These are phyloP conservation scores for Ruditapes philippinarum DNA, from an alignment of 1,140 invertebrate species.

Conservation along the genomic window DNA sequence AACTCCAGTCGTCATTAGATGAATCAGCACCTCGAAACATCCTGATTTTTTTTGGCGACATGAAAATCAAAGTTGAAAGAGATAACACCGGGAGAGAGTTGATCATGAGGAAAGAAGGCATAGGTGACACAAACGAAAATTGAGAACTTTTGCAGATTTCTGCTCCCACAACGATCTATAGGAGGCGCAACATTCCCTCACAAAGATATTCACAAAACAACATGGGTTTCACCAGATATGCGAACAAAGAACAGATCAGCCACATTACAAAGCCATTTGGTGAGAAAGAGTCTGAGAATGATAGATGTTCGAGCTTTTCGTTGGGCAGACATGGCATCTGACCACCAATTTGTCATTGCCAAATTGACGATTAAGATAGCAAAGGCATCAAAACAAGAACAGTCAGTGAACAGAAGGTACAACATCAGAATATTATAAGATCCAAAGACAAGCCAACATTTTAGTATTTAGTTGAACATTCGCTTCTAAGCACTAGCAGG, in stretches of 20 bases:
- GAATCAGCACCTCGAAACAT: slow-evolving; percentile 53
- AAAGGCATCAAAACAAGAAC: background rate
- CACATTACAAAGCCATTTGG: slow-evolving; percentile 17
- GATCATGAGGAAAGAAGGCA: slow-evolving; percentile 60
- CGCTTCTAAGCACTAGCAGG: background rate
- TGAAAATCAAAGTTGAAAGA: slow-evolving; percentile 67
- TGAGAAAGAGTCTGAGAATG: background rate
- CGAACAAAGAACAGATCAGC: slow-evolving; percentile 43
- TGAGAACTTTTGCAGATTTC: slow-evolving; percentile 62
- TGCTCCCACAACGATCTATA: slow-evolving; percentile 70
- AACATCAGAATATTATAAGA: background rate
- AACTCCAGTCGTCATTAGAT: slow-evolving; percentile 61
- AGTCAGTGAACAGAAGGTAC: background rate
- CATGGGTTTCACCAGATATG: slow-evolving; percentile 31
- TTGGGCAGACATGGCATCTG: background rate
- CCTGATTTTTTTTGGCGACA: slow-evolving; percentile 64
- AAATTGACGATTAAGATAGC: slow-evolving; percentile 1
- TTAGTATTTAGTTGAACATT: background rate
- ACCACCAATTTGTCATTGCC: background rate
- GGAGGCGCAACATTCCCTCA: slow-evolving; percentile 60
- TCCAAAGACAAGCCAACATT: background rate
- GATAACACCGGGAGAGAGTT: slow-evolving; percentile 49
- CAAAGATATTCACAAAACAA: slow-evolving; percentile 1
- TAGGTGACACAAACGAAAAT: slow-evolving; percentile 68
- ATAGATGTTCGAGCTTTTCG: slow-evolving; percentile 13